Conservation (phyloP, 2,113 vertebrate species). For the human (Homo sapiens) region GRCh38 chr15:65761001-65761500, state of each 20-base stretch:
- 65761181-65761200: neutral
- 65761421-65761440: slow-evolving; percentile 56
- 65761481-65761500: neutral
- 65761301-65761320: slow-evolving; percentile 34
- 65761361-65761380: slow-evolving; percentile 52
- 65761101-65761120: neutral
- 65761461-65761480: slow-evolving; percentile 51
- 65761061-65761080: slow-evolving; percentile 17
- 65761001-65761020: neutral
- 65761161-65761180: neutral
- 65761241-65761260: neutral
- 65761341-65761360: slow-evolving; percentile 65
- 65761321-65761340: slow-evolving; percentile 58
- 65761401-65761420: slow-evolving; percentile 55
- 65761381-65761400: slow-evolving; percentile 54
- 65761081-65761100: neutral
- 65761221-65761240: slow-evolving; percentile 15
- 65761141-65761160: slow-evolving; percentile 24
- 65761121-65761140: slow-evolving; percentile 30
- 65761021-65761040: neutral
- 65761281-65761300: slow-evolving; percentile 23
- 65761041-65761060: neutral
- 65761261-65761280: slow-evolving; percentile 47
- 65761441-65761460: slow-evolving; percentile 56
- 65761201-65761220: slow-evolving; percentile 37